Base-by-base conservation (phyloP, 2,888 invertebrate species). In the Drosophila nr. perissopoda region DNA sequence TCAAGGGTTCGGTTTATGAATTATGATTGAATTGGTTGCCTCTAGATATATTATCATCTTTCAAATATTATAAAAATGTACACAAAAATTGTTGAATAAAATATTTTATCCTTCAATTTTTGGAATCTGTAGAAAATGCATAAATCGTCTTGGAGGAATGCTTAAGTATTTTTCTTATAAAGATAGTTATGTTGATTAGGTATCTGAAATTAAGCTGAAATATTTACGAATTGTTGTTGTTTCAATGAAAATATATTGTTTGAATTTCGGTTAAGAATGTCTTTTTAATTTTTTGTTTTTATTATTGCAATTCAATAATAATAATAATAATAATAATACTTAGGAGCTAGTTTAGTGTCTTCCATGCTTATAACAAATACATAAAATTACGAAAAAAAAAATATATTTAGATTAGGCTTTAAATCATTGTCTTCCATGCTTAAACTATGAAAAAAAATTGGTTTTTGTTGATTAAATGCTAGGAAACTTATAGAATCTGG, bases 341-440 rank as follows among this genome's bases (percentile, higher is more conserved):
- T 67, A 71, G 0, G 31, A 62, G 54, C 18, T 90, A 92, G 89
- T 92, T 92, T 92, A 91, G 90, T 92, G 92, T 92, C 92, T 89
- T 92, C 92, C 92, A 84, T 90, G 82, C 83, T 90, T 88, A 89
- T 83, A 85, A 82, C 80, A 89, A 79, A 72, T 76, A 58, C 72
- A 78, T 91, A 89, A 54, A 73, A 76, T 31, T 82, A 89, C 53
- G 45, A 83, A 87, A 87, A 82, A 76, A 82, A 80, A 75, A n/a
- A n/a, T n/a, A 71, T 53, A 65, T 11, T 53, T 13, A 48, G 13
- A 2, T 25, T 74, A 69, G 67, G 81, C 89, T 91, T 92, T 90
- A 92, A 78, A 92, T 92, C 92, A 92, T 91, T 92, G 92, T 92
- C 92, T 92, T 92, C 92, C 92, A 86, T 86, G 63, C 70, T 84